A percentile compares a stretch with the other conserved stretches of the same genome.
phyloP scores from a whole-genome alignment of 1,140 invertebrate genomes.

The Aphelenchoides avenae region DNA sequence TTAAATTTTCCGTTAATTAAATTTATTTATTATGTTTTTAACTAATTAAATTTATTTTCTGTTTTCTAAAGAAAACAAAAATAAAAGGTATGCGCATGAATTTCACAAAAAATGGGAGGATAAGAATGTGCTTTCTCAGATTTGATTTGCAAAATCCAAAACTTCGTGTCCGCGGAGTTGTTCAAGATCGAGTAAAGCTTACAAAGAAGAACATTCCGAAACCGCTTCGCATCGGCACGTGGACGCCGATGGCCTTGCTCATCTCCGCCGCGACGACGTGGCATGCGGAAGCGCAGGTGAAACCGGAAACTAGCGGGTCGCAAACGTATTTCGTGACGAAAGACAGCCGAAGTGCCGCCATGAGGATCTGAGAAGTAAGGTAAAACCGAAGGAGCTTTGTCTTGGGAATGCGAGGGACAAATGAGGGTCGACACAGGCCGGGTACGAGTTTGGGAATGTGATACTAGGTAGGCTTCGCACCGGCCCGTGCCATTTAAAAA shows the following conservation, averaged over 20 bases:
- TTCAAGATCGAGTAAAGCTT: conserved; percentile 24
- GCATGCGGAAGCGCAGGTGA: conserved; percentile 56
- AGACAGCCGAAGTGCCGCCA: conserved; percentile 52
- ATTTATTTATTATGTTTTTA: too few species aligned
- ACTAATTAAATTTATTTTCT: too few species aligned
- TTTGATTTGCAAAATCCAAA: too few species aligned
- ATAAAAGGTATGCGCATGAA: too few species aligned
- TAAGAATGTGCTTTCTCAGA: too few species aligned
- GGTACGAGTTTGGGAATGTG: too few species aligned
- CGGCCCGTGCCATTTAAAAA: too few species aligned
- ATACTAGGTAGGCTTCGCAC: too few species aligned
- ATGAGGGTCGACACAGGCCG: too few species aligned
- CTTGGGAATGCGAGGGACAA: conserved; percentile 9
- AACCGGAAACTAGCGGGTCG: conserved; percentile 54
- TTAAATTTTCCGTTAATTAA: too few species aligned
- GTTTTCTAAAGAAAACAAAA: too few species aligned
- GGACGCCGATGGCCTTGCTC: conserved; percentile 54
- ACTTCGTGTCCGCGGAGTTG: too few species aligned
- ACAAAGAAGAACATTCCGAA: conserved; percentile 50
- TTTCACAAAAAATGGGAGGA: conserved; percentile 4
- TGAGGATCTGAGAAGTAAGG: conserved; percentile 41
- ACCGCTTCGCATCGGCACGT: conserved; percentile 44
- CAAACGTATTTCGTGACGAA: conserved; percentile 57
- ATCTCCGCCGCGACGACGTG: conserved; percentile 56
- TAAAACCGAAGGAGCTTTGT: conserved; percentile 7